phyloP scores from a whole-genome alignment of 2,113 vertebrate genomes.

The Cheirogaleus medius region DNA sequence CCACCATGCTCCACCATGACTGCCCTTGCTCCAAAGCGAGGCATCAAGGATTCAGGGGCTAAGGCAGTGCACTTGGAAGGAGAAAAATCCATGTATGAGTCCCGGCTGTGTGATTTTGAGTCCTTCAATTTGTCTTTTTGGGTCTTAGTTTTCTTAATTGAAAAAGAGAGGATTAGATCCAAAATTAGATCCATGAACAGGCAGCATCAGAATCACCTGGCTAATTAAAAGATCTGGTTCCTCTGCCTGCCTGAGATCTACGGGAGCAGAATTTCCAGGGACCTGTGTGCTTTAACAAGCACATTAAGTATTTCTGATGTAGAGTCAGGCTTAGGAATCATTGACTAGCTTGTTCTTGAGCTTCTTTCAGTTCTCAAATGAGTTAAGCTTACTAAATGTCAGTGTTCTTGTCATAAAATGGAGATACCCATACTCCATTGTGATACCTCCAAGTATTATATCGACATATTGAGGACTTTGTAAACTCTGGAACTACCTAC shows the following conservation, averaged over 20 bases:
- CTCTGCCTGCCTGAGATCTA: not conserved
- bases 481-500: not conserved
- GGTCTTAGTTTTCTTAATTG: not conserved
- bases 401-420: not conserved
- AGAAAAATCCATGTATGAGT: not conserved
- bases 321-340: not conserved
- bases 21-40: not conserved
- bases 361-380: not conserved
- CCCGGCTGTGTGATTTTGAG: not conserved
- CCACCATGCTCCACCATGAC: rapidly evolving
- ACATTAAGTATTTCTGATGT: not conserved
- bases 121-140: not conserved
- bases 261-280: not conserved
- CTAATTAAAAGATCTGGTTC: not conserved
- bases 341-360: not conserved
- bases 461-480: not conserved
- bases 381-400: not conserved
- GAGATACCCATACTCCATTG: not conserved
- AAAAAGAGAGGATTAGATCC: not conserved
- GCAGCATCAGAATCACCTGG: not conserved
- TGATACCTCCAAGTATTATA: not conserved
- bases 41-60: not conserved
- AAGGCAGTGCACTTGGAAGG: not conserved
- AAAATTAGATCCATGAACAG: not conserved
- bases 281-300: not conserved